These are phyloP conservation scores for Amphipyra berbera DNA, from an alignment of 2,888 invertebrate species.

Conservation along the genomic window DNA sequence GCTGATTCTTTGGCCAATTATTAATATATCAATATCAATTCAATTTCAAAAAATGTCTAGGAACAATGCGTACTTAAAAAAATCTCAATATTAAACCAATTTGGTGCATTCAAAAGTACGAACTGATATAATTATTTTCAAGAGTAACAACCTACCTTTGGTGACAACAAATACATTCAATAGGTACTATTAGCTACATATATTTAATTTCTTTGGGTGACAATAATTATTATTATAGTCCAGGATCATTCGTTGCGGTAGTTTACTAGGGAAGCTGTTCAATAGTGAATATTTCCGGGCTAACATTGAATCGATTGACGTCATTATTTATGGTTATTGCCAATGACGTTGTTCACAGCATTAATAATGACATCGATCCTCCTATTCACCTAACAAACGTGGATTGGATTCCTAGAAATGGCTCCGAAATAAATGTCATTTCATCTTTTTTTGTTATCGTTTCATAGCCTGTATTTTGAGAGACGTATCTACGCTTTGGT, in stretches of 20 bases:
- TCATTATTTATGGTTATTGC: slow-evolving; percentile 32
- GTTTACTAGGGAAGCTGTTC: slow-evolving; percentile 20
- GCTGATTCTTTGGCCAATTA: too few species aligned
- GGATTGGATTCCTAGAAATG: slow-evolving; percentile 23
- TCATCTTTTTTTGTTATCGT: slow-evolving; percentile 9
- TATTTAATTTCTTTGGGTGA: too few species aligned
- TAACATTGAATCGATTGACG: slow-evolving; percentile 27
- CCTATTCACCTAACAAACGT: slow-evolving; percentile 10
- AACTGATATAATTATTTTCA: too few species aligned
- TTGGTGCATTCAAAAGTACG: too few species aligned
- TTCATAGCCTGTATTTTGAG: neutral
- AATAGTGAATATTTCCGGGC: slow-evolving; percentile 18
- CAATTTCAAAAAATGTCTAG: too few species aligned
- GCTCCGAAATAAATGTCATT: neutral
- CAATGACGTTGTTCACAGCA: slow-evolving; percentile 1
- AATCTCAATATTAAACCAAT: too few species aligned
- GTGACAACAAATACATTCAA: too few species aligned
- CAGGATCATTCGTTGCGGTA: slow-evolving; percentile 2
- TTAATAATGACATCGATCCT: slow-evolving; percentile 7
- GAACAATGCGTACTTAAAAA: too few species aligned
- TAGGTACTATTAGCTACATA: too few species aligned
- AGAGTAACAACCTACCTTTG: too few species aligned
- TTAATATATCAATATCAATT: too few species aligned
- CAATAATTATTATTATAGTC: neutral
- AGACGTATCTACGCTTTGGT: slow-evolving; percentile 9